These are phyloP conservation scores for Nesoenas mayeri DNA, from an alignment of 2,113 vertebrate species.

Conservation along the genomic window DNA sequence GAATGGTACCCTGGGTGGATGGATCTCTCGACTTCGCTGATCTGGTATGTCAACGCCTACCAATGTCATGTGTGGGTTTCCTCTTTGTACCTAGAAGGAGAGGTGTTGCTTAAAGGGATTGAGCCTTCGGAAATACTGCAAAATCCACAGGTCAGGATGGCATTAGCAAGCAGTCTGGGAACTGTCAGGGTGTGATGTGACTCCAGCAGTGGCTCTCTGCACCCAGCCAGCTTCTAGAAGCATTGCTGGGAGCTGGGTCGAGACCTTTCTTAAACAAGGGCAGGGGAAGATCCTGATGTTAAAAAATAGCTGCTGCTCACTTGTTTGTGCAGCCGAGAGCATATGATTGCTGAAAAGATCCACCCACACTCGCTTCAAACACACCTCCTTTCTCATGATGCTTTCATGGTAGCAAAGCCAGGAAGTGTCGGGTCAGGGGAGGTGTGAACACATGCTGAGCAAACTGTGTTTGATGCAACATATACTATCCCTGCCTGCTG, in stretches of 20 bases:
- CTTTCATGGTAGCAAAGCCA: conserved; percentile 28
- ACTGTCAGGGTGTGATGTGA: neutral
- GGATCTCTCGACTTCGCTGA: neutral
- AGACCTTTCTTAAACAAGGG: neutral
- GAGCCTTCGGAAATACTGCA: neutral
- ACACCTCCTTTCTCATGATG: neutral
- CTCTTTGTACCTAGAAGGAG: neutral
- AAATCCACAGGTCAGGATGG: neutral
- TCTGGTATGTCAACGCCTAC: rapidly evolving
- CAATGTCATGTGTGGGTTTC: neutral
- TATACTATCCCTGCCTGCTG: conserved; percentile 48
- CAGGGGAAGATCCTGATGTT: neutral
- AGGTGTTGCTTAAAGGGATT: neutral
- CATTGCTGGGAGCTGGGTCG: neutral
- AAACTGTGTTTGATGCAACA: conserved; percentile 29
- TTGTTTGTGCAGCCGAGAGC: neutral
- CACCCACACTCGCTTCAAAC: neutral
- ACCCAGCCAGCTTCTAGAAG: neutral
- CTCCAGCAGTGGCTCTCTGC: rapidly evolving
- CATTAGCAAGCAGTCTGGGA: neutral
- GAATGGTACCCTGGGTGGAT: neutral
- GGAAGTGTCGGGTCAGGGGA: conserved; percentile 15
- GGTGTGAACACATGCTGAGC: conserved; percentile 35
- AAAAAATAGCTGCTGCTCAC: neutral
- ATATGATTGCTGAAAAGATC: neutral